phyloP scores from a whole-genome alignment of 2,797 vertebrate genomes.

The Stomatorhinus walkeri region DNA sequence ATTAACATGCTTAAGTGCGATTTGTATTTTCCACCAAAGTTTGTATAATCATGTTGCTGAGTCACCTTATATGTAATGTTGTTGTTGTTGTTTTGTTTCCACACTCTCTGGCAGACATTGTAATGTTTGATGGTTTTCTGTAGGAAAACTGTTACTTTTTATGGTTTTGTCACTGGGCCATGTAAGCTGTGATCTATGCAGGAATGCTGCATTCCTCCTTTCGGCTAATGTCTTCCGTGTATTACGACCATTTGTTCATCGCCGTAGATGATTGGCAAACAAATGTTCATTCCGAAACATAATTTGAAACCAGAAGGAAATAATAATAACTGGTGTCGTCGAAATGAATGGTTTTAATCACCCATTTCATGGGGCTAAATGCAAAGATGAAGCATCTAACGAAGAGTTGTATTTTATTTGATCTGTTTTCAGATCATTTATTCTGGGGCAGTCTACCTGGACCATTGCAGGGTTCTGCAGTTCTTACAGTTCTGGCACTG shows the following conservation, averaged over 20 bases:
- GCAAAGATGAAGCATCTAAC: background rate
- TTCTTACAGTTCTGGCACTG: background rate
- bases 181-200: background rate
- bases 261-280: background rate
- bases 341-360: background rate
- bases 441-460: background rate
- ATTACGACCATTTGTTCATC: background rate
- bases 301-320: slow-evolving; percentile 17
- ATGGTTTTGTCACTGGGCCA: background rate
- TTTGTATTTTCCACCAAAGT: background rate
- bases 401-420: background rate
- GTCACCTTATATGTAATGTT: background rate
- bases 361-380: background rate
- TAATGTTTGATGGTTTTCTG: background rate
- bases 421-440: background rate
- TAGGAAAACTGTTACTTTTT: slow-evolving; percentile 1
- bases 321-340: background rate
- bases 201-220: background rate
- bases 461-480: background rate
- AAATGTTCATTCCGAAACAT: background rate
- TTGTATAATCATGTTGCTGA: background rate
- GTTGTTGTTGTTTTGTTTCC: background rate
- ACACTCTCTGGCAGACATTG: background rate
- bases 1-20: background rate
- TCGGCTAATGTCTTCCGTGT: background rate